Evolutionary conservation across 2,888 invertebrate species (phyloP), one percentile per base, ranked within the genome.

Genomic region (Buathra laborator): DNA sequence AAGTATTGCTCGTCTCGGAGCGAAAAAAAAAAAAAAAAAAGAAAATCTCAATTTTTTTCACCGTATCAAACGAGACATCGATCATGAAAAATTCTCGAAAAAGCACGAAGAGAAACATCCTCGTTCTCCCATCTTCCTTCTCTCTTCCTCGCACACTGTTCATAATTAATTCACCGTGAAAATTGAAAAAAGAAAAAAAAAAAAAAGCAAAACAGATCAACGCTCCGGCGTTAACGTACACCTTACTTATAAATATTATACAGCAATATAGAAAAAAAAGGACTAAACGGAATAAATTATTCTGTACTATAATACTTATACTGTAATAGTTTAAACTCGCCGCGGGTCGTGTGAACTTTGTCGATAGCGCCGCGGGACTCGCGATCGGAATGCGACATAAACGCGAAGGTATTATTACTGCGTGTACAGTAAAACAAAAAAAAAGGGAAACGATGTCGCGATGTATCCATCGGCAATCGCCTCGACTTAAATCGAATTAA

Each of bases 61-160:
- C 24, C 37, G 44, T 14, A 75, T 37, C 12, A 14, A 48, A 51
- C 37, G 37, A 75, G 19, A 51, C n/a, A 78, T 37, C 16, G 67
- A 77, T 67, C 10, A 24, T 12, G 24, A 48, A 37, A 74, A 59
- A 37, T 24, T 62, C 19, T 14, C 37, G 46, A 32, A 12, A 79
- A 51, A 29, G 24, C 62, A 64, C 59, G 29, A 46, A 29, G 14
- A 64, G 43, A 32, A 80, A 48, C n/a, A 81, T 84, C 7, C 29
- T 59, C 72, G 29, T 81, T 71, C 37, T 76, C 67, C 79, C 59
- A 56, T 77, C 78, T 83, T 83, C 67, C 67, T 78, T 78, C 59
- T 74, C 24, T 76, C 68, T 72, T 78, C 67, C 53, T 84, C 71
- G 56, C 79, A 72, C 64, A 62, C 62, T 32, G 32, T 14, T 29